Percentiles rank a stretch among this genome's conserved stretches.
Evolutionary conservation across 2,888 invertebrate genomes (phyloP).

Genomic region (Microctonus hyperodae): DNA sequence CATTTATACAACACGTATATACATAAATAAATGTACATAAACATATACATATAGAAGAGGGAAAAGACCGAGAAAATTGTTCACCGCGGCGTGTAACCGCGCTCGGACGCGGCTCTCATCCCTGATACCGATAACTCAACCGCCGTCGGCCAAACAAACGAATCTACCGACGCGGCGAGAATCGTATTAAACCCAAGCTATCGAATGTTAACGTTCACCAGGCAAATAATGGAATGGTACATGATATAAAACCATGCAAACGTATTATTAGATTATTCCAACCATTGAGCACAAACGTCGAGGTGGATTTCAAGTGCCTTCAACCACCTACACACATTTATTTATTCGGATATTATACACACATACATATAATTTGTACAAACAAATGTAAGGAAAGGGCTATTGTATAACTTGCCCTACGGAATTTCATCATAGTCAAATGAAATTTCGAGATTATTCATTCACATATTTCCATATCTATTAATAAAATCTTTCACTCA

Average conservation of each 20-base stretch:
- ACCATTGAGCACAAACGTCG: not conserved
- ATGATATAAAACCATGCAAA: slow-evolving; percentile 15
- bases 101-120: slow-evolving; percentile 22
- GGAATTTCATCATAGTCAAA: not conserved
- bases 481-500: too few relatives aligned
- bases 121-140: slow-evolving; percentile 24
- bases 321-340: not conserved
- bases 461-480: not conserved
- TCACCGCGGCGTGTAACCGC: slow-evolving; percentile 31
- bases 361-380: not conserved
- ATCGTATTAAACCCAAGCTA: slow-evolving; percentile 36
- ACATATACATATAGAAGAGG: not conserved
- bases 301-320: not conserved
- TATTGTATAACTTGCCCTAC: not conserved
- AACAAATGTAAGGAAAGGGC: not conserved
- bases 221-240: slow-evolving; percentile 32
- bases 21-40: not conserved
- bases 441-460: slow-evolving; percentile 1
- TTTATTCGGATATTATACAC: not conserved
- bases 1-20: not conserved
- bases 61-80: slow-evolving; percentile 23
- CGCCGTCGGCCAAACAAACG: slow-evolving; percentile 29
- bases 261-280: slow-evolving; percentile 22
- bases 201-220: slow-evolving; percentile 36
- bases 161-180: slow-evolving; percentile 26